Percentiles rank a stretch among this genome's conserved stretches.
phyloP scores from a whole-genome alignment of 23 tunicate species.

The Styela plicata region DNA sequence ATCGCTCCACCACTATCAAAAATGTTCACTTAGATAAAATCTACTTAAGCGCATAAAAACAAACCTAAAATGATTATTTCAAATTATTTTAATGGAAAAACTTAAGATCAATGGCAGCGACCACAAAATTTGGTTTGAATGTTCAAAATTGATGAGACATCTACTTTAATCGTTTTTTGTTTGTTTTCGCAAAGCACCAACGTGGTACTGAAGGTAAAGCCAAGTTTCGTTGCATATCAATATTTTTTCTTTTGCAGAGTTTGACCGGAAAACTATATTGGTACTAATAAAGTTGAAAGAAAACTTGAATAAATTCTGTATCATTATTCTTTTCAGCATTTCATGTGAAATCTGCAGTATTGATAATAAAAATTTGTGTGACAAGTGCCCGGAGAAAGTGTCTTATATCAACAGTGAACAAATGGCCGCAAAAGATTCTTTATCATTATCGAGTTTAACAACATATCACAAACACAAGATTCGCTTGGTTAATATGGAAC shows the following conservation, averaged over 20 bases:
- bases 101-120: too few relatives aligned
- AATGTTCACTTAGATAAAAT: not conserved
- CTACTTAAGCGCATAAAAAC: not conserved
- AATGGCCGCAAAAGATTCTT: not conserved
- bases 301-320: not conserved
- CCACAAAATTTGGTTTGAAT: too few relatives aligned
- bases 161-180: too few relatives aligned
- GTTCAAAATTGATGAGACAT: too few relatives aligned
- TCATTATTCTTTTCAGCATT: constrained; percentile 15
- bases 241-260: too few relatives aligned
- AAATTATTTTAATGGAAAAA: too few relatives aligned
- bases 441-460: not conserved
- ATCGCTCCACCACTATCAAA: not conserved
- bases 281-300: not conserved
- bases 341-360: constrained; percentile 20
- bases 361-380: not conserved
- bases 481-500: constrained; percentile 23
- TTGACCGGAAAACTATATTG: not conserved
- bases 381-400: constrained; percentile 24
- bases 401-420: constrained; percentile 14
- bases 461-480: constrained; percentile 19
- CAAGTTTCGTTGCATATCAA: too few relatives aligned
- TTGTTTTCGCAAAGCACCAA: too few relatives aligned
- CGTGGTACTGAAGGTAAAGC: too few relatives aligned
- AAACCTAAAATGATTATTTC: not conserved